Percentiles rank a stretch among this genome's conserved stretches.
phyloP scores from a whole-genome alignment of 2,888 invertebrate genomes.

The Amphipoea lucens region DNA sequence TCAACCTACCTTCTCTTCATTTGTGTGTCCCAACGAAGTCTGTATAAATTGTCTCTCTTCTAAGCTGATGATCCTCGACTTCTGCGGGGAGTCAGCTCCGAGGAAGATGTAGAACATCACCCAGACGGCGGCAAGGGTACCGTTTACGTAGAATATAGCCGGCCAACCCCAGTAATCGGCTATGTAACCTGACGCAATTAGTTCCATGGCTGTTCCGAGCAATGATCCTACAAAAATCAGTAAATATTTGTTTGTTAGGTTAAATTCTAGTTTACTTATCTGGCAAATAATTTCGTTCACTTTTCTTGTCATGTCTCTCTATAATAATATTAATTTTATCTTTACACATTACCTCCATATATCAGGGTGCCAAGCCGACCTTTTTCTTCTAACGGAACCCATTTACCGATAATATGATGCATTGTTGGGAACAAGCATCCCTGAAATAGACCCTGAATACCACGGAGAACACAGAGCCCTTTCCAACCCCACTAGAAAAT shows the following conservation, averaged over 20 bases:
- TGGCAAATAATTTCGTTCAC: neutral
- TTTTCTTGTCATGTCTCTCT: neutral
- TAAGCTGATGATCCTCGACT: slow-evolving; percentile 89
- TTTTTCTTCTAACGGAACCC: slow-evolving; percentile 92
- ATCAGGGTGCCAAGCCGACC: slow-evolving; percentile 90
- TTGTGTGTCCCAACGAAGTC: slow-evolving; percentile 74
- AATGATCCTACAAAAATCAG: slow-evolving; percentile 83
- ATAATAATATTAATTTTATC: neutral
- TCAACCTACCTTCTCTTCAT: slow-evolving; percentile 10
- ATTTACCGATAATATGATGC: slow-evolving; percentile 91
- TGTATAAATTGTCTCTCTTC: slow-evolving; percentile 93
- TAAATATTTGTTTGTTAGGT: neutral
- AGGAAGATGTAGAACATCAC: slow-evolving; percentile 89
- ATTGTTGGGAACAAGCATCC: slow-evolving; percentile 91
- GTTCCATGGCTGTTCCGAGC: slow-evolving; percentile 90
- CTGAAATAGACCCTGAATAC: slow-evolving; percentile 90
- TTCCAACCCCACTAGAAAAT: slow-evolving; percentile 88
- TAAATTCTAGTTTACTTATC: neutral
- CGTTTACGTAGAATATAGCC: slow-evolving; percentile 92
- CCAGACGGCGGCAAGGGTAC: slow-evolving; percentile 89
- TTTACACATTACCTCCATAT: slow-evolving; percentile 72
- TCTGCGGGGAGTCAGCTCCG: slow-evolving; percentile 92
- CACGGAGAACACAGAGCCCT: slow-evolving; percentile 91
- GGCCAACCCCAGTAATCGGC: slow-evolving; percentile 91
- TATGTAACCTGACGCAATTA: slow-evolving; percentile 86